Evolutionary conservation across 2,797 vertebrate genomes (phyloP).

Genomic region (Siniperca scherzeri): DNA sequence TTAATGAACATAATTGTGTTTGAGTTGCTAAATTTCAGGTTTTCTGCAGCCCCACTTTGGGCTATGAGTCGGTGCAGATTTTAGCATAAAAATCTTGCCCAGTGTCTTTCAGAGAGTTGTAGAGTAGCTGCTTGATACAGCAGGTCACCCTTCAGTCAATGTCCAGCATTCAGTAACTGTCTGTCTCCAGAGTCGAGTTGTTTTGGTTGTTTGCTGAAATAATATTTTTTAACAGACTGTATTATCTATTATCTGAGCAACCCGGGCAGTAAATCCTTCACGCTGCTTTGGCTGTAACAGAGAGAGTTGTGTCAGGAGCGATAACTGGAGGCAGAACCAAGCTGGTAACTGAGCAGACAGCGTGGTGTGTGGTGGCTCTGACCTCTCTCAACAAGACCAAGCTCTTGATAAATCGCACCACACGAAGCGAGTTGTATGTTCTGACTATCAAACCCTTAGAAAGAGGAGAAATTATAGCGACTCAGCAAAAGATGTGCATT

Average conservation of each 20-base stretch:
- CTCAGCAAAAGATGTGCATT: neutral
- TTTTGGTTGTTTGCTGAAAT: neutral
- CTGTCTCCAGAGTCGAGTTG: neutral
- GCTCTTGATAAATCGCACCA: neutral
- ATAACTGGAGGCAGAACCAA: conserved; percentile 10
- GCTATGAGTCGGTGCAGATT: neutral
- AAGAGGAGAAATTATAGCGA: neutral
- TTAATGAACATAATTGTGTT: neutral
- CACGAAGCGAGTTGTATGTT: neutral
- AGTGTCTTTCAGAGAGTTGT: neutral
- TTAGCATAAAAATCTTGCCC: neutral
- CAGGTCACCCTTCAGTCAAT: neutral
- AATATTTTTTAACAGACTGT: neutral
- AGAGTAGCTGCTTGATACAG: neutral
- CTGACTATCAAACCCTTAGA: neutral
- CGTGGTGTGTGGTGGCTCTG: neutral
- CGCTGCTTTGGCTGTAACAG: neutral
- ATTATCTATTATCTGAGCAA: neutral
- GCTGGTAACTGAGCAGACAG: neutral
- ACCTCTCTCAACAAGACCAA: conserved; percentile 7
- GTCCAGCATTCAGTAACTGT: neutral
- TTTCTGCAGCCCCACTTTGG: neutral
- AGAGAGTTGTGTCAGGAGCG: neutral
- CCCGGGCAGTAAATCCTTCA: neutral
- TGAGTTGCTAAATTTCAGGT: neutral